Evolutionary conservation across 2,797 vertebrate species (phyloP).

Genomic region (Tarsius wallacei): DNA sequence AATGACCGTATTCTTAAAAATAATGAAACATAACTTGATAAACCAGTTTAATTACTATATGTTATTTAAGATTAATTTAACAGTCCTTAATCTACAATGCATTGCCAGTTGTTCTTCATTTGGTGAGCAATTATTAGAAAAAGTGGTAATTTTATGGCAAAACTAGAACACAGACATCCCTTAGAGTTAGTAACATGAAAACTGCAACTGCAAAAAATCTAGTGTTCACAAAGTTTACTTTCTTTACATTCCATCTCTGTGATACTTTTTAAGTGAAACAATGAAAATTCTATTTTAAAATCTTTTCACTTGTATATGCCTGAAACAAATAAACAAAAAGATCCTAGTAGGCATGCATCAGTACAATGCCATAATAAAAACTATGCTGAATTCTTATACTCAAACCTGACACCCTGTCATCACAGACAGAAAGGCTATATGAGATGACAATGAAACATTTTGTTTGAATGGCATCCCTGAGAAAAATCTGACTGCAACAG

Average conservation of each 20-base stretch:
- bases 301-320: conserved; percentile 18
- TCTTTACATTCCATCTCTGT: conserved; percentile 35
- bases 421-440: neutral
- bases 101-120: neutral
- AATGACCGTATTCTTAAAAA: conserved; percentile 16
- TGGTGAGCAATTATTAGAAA: conserved; percentile 10
- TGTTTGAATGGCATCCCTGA: conserved; percentile 60
- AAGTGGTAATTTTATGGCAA: neutral
- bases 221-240: neutral
- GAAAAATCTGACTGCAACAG: conserved; percentile 47
- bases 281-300: conserved; percentile 43
- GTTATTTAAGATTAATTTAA: neutral
- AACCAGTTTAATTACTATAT: conserved; percentile 24
- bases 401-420: neutral
- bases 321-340: conserved; percentile 51
- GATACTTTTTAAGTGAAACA: neutral
- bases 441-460: conserved; percentile 50
- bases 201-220: neutral
- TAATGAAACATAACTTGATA: conserved; percentile 24
- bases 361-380: neutral
- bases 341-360: neutral
- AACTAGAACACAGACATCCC: neutral
- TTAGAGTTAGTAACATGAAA: conserved; percentile 4
- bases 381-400: neutral
- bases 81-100: neutral